A percentile compares a stretch with the other conserved stretches of the same genome.
These are phyloP conservation scores for Hyles euphorbiae DNA, from an alignment of 1,140 invertebrate genomes.

Conservation along the genomic window DNA sequence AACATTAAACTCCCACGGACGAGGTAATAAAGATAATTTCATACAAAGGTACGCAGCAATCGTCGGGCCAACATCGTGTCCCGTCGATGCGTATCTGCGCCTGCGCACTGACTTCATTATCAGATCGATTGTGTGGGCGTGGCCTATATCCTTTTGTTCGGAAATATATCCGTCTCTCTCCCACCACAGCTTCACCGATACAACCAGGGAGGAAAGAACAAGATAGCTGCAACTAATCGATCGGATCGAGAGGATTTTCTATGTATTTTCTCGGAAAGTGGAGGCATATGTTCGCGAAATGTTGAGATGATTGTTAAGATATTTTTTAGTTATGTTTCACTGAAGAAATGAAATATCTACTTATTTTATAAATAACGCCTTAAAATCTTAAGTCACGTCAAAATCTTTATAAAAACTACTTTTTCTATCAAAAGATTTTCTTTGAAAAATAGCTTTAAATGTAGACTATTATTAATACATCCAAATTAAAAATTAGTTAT, in stretches of 20 bases:
- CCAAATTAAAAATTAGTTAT: too few relatives aligned
- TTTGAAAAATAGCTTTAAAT: too few relatives aligned
- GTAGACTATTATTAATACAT: too few relatives aligned
- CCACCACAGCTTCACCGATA: not conserved
- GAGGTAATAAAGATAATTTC: conserved; percentile 64
- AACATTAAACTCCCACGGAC: conserved; percentile 53
- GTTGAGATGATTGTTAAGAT: too few relatives aligned
- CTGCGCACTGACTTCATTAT: conserved; percentile 54
- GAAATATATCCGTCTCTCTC: conserved; percentile 35
- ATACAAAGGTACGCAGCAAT: conserved; percentile 51
- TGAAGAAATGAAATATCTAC: too few relatives aligned
- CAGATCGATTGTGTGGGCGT: conserved; percentile 60
- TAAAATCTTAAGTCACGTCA: too few relatives aligned
- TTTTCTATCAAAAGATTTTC: too few relatives aligned
- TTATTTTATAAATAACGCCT: too few relatives aligned
- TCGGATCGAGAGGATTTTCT: conserved; percentile 28
- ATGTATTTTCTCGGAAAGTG: too few relatives aligned
- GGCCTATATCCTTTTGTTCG: conserved; percentile 27
- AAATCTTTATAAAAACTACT: too few relatives aligned
- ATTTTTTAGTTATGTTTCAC: too few relatives aligned
- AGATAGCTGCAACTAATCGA: conserved; percentile 33
- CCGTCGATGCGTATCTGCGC: conserved; percentile 60
- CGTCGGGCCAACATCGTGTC: conserved; percentile 40
- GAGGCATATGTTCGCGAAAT: too few relatives aligned
- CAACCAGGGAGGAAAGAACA: conserved; percentile 19